These are phyloP conservation scores for Pseudochirops corinnae DNA, from an alignment of 2,797 vertebrate genomes.

Conservation along the genomic window DNA sequence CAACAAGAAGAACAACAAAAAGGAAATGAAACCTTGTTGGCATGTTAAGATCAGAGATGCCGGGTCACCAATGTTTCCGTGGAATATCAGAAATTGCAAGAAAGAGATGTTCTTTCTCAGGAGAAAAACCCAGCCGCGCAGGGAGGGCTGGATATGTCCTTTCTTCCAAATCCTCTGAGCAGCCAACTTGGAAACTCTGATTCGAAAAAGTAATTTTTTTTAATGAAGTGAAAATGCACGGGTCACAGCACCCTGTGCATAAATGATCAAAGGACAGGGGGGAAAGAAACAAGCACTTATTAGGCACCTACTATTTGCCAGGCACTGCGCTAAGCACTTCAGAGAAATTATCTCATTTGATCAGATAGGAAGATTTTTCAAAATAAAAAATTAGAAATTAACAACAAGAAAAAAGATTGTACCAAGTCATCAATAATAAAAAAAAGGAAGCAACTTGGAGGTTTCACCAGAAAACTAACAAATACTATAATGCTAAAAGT, in stretches of 20 bases:
- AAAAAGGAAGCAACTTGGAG: background rate
- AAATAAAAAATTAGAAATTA: background rate
- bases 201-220: background rate
- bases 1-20: constrained; percentile 67
- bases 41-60: constrained; percentile 46
- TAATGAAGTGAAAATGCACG: background rate
- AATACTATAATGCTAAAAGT: background rate
- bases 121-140: constrained; percentile 38
- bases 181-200: background rate
- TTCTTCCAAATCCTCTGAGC: background rate
- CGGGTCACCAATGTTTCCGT: constrained; percentile 44
- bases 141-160: background rate
- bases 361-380: background rate
- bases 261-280: background rate
- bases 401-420: background rate
- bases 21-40: constrained; percentile 67
- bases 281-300: background rate
- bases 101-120: constrained; percentile 48
- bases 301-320: background rate
- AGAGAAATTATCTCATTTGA: background rate
- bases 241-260: background rate
- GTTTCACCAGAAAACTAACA: background rate
- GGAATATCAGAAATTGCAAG: constrained; percentile 42
- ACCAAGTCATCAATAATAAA: background rate
- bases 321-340: background rate